These are phyloP conservation scores for Ploceus nigricollis DNA, from an alignment of 2,113 vertebrate species.

Conservation along the genomic window DNA sequence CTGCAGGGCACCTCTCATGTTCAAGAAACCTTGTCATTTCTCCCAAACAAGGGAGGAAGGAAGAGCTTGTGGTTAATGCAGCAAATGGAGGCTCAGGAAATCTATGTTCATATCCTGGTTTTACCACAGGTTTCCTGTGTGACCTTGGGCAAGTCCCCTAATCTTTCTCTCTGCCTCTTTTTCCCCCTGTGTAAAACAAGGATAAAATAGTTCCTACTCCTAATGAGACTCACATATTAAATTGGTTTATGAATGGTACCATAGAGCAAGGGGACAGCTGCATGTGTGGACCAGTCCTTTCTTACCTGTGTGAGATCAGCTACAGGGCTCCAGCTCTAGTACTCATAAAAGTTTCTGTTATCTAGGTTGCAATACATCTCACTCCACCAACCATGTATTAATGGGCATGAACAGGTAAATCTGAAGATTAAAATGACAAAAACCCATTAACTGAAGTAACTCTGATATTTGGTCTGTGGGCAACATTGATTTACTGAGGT, in stretches of 20 bases:
- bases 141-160: slow-evolving; percentile 8
- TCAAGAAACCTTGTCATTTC: slow-evolving; percentile 23
- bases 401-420: background rate
- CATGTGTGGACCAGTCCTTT: background rate
- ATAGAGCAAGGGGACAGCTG: background rate
- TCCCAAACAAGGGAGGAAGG: slow-evolving; percentile 47
- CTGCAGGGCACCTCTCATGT: background rate
- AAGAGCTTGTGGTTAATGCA: slow-evolving; percentile 43
- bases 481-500: background rate
- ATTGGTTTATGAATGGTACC: background rate
- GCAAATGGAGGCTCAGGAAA: slow-evolving; percentile 61
- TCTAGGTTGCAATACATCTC: background rate
- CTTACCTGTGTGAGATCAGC: background rate
- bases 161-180: background rate
- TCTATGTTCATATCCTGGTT: slow-evolving; percentile 59
- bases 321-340: background rate
- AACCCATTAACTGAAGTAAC: background rate
- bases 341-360: background rate
- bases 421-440: background rate
- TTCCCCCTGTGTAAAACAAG: background rate
- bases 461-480: background rate
- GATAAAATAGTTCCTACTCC: background rate
- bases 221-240: background rate
- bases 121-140: slow-evolving; percentile 58
- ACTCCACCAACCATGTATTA: background rate